phyloP scores from a whole-genome alignment of 2,113 vertebrate genomes.

The Delphinapterus leucas region DNA sequence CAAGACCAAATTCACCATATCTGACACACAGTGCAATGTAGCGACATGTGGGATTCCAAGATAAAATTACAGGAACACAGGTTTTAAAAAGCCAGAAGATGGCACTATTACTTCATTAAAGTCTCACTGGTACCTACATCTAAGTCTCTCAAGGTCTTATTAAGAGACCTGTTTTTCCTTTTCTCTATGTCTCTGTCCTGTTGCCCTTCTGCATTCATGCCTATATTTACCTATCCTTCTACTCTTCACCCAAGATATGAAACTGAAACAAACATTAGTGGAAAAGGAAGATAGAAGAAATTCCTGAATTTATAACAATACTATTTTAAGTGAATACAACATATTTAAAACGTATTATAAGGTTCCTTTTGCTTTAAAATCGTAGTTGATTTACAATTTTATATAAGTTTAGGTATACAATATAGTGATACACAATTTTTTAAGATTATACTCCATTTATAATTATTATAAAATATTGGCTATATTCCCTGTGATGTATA shows the following conservation, averaged over 20 bases:
- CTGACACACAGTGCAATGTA: background rate
- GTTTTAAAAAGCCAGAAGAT: slow-evolving; percentile 32
- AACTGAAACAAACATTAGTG: background rate
- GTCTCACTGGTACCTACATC: background rate
- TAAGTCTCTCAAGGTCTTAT: background rate
- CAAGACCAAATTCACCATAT: background rate
- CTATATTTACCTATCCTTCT: background rate
- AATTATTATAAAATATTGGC: background rate
- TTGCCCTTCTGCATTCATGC: background rate
- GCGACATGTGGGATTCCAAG: background rate
- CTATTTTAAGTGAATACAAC: background rate
- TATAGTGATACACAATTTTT: background rate
- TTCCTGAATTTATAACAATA: background rate
- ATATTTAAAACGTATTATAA: background rate
- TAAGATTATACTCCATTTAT: background rate
- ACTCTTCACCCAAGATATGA: background rate
- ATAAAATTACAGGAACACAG: background rate
- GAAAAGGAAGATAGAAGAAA: background rate
- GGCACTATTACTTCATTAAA: background rate
- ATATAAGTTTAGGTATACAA: background rate
- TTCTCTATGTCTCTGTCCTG: background rate
- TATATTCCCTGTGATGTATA: background rate
- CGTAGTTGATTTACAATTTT: background rate
- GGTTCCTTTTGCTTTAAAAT: background rate
- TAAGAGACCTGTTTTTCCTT: background rate